These are phyloP conservation scores for Rhabdomys pumilio DNA, from an alignment of 2,797 vertebrate species.

Conservation along the genomic window DNA sequence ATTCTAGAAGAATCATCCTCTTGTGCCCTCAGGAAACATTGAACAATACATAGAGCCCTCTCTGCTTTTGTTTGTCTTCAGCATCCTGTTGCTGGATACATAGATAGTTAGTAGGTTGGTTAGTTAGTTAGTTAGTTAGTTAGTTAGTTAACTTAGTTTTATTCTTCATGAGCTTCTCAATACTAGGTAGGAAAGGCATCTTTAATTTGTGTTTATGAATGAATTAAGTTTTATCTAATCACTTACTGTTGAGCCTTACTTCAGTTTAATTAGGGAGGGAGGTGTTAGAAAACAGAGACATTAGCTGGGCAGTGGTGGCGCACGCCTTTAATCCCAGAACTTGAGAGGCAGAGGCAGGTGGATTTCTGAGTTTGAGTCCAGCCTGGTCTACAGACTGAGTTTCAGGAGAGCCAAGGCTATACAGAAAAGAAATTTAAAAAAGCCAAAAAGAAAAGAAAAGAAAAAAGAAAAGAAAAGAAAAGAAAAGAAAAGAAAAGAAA, in stretches of 20 bases:
- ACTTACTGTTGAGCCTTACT: not conserved
- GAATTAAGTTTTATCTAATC: conserved; percentile 30
- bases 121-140: not conserved
- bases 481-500: not conserved
- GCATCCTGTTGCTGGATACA: not conserved
- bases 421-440: too few relatives aligned
- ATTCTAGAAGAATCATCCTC: not conserved
- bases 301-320: not conserved
- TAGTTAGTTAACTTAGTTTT: conserved; percentile 2
- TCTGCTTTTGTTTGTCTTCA: not conserved
- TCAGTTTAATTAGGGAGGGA: conserved; percentile 7
- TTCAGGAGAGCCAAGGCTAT: too few relatives aligned
- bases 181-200: not conserved
- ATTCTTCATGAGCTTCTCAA: not conserved
- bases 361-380: too few relatives aligned
- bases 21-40: not conserved
- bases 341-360: too few relatives aligned
- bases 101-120: too few relatives aligned
- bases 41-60: not conserved
- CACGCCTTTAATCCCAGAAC: too few relatives aligned
- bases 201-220: conserved; percentile 27
- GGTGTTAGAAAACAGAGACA: not conserved
- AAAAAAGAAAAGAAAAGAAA: too few relatives aligned
- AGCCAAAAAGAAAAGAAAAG: too few relatives aligned
- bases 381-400: too few relatives aligned